A percentile compares a stretch with the other conserved stretches of the same genome.
Conservation (phyloP, 2,113 vertebrate species). For the Dendropsophus ebraccatus region DNA sequence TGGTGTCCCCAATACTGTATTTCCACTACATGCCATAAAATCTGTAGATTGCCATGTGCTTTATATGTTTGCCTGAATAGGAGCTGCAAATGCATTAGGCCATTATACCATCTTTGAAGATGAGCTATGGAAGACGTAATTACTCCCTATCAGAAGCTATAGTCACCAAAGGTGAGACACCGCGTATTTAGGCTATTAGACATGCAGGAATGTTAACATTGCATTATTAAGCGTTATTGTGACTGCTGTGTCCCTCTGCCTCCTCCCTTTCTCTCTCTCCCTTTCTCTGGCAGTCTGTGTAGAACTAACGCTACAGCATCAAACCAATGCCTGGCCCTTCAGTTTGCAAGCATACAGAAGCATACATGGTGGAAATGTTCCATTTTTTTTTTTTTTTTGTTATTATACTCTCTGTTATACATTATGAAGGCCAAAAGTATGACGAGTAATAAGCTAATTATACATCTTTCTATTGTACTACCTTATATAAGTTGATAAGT, state of each 20-base stretch:
- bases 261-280: conserved; percentile 57
- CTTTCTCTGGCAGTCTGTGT: conserved; percentile 62
- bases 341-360: conserved; percentile 67
- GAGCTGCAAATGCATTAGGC: conserved; percentile 42
- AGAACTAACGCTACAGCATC: conserved; percentile 74
- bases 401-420: not conserved
- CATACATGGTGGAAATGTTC: conserved; percentile 35
- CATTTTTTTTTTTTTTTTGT: not conserved
- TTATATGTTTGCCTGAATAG: conserved; percentile 37
- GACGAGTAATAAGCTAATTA: not conserved
- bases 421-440: not conserved
- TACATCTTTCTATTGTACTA: not conserved
- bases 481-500: too few species aligned
- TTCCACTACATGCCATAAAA: conserved; percentile 29
- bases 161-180: conserved; percentile 58
- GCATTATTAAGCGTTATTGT: conserved; percentile 90
- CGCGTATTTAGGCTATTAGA: conserved; percentile 82
- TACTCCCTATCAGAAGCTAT: conserved; percentile 65
- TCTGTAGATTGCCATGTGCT: conserved; percentile 20
- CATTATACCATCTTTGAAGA: conserved; percentile 55
- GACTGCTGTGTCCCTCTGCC: conserved; percentile 73
- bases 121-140: conserved; percentile 66
- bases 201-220: conserved; percentile 92
- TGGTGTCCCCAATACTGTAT: conserved; percentile 38
- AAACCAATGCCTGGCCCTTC: conserved; percentile 71